Evolutionary conservation across 2,113 vertebrate genomes (phyloP).

Genomic region (Muscicapa adusta): DNA sequence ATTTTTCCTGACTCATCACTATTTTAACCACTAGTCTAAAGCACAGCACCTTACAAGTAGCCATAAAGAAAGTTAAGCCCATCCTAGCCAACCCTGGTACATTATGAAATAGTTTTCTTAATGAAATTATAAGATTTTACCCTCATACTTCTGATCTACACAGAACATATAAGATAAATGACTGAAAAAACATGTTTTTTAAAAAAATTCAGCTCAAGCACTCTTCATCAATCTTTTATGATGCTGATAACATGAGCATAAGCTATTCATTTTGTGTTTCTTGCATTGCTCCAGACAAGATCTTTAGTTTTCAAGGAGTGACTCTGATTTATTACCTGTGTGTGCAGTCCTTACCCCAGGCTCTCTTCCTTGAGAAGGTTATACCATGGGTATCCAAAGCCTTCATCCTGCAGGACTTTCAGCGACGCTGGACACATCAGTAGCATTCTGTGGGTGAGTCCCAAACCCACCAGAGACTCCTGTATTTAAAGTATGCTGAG

Average conservation of each 20-base stretch:
- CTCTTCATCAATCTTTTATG: neutral
- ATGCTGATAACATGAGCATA: neutral
- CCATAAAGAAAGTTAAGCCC: neutral
- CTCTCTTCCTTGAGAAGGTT: neutral
- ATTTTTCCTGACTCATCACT: neutral
- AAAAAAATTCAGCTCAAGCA: neutral
- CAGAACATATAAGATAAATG: neutral
- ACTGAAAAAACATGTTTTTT: neutral
- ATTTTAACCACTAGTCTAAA: neutral
- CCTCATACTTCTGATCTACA: neutral
- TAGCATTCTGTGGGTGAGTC: rapidly evolving
- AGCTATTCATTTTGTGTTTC: neutral
- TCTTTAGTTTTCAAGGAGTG: neutral
- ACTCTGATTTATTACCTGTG: neutral
- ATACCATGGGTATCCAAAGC: neutral
- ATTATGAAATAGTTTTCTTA: neutral
- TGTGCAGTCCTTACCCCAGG: neutral
- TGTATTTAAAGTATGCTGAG: neutral
- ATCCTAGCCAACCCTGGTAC: neutral
- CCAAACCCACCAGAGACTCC: neutral
- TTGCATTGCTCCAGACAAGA: neutral
- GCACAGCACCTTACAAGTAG: neutral
- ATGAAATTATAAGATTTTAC: neutral
- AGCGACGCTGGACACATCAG: neutral
- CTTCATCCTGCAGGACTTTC: neutral